Conservation (phyloP, 2,888 invertebrate genomes). For the Pilophorus perplexus region DNA sequence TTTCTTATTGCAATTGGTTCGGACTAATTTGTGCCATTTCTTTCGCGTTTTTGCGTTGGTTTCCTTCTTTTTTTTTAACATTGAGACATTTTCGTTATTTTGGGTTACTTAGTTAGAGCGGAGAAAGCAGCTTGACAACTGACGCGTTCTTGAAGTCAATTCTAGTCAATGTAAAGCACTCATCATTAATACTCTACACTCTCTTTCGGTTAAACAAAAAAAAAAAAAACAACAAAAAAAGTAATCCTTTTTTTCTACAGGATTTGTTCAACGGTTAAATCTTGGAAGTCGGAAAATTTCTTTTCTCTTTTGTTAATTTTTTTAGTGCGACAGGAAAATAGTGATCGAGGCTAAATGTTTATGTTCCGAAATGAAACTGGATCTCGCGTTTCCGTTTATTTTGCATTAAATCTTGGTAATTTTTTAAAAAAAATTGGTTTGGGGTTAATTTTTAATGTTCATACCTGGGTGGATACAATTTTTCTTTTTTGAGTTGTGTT, state of each 20-base stretch:
- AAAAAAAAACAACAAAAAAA: not conserved
- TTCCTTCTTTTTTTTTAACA: slow-evolving; percentile 2
- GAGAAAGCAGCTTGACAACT: slow-evolving; percentile 18
- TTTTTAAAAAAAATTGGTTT: not conserved
- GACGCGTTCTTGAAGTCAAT: slow-evolving; percentile 35
- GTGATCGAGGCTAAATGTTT: slow-evolving; percentile 8
- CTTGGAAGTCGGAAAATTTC: slow-evolving; percentile 12
- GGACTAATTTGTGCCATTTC: slow-evolving; percentile 23
- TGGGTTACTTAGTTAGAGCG: no score
- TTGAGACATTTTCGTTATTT: slow-evolving; percentile 23
- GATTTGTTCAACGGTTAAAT: slow-evolving; percentile 36
- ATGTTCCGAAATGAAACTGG: slow-evolving; percentile 21
- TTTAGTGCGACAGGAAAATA: not conserved
- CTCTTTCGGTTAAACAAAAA: slow-evolving; percentile 6
- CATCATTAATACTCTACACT: slow-evolving; percentile 36
- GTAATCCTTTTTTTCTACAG: slow-evolving; percentile 13
- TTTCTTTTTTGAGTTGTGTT: not conserved
- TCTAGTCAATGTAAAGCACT: slow-evolving; percentile 40
- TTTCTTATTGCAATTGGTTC: no score
- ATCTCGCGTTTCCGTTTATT: slow-evolving; percentile 24
- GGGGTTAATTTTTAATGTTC: no score
- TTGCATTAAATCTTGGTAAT: slow-evolving; percentile 5
- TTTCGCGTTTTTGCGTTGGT: not conserved
- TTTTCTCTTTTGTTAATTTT: slow-evolving; percentile 3
- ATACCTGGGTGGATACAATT: no score